A percentile compares a stretch with the other conserved stretches of the same genome.
phyloP scores from a whole-genome alignment of 2,888 invertebrate species.

The Stegophylla sp. region DNA sequence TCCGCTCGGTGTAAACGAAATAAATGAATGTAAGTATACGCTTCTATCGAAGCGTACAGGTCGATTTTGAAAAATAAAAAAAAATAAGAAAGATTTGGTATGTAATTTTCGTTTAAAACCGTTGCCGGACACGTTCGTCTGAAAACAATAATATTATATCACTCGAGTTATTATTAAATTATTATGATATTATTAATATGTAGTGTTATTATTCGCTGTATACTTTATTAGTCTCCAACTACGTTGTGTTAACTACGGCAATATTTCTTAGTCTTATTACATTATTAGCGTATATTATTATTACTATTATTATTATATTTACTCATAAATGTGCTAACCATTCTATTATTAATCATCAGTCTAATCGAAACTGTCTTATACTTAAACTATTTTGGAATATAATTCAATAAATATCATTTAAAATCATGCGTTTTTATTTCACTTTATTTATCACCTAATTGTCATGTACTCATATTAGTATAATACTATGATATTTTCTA shows the following conservation, averaged over 20 bases:
- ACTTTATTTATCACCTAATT: no score
- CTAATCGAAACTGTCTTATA: slow-evolving; percentile 45
- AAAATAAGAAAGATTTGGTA: neutral
- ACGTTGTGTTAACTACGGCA: slow-evolving; percentile 6
- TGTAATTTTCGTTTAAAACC: neutral
- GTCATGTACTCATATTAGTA: no score
- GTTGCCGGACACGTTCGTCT: neutral
- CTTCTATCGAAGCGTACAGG: no score
- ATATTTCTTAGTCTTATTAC: slow-evolving; percentile 17
- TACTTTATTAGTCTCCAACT: slow-evolving; percentile 9
- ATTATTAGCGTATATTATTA: no score
- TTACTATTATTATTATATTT: no score
- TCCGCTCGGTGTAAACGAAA: neutral
- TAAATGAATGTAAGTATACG: no score
- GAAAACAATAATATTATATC: neutral
- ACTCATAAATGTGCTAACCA: slow-evolving; percentile 13
- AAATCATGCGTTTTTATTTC: neutral
- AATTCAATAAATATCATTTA: slow-evolving; percentile 44
- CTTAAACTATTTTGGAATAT: slow-evolving; percentile 48
- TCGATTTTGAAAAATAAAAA: no score
- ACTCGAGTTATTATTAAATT: no score
- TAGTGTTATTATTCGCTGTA: slow-evolving; percentile 10
- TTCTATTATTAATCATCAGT: slow-evolving; percentile 23
- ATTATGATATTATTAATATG: no score
- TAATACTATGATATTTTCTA: no score